Evolutionary conservation across 2,888 invertebrate species (phyloP).

Genomic region (Coecobrya sp.): DNA sequence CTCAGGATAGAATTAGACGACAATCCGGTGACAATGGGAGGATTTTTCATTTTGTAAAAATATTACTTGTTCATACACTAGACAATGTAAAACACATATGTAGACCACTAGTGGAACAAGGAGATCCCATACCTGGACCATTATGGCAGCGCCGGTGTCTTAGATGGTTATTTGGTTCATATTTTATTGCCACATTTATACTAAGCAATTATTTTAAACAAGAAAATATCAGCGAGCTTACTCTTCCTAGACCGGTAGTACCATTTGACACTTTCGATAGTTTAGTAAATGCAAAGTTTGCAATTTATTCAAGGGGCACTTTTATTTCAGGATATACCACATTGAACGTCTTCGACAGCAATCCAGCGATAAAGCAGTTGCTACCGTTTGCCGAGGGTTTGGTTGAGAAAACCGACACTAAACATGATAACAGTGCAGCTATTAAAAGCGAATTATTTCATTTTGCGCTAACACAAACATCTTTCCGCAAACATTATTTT

Average conservation of each 20-base stretch:
- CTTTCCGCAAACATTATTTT: background rate
- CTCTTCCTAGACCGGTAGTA: background rate
- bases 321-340: background rate
- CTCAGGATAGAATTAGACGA: too few species aligned
- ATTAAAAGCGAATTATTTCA: background rate
- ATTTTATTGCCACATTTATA: background rate
- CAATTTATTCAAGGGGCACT: background rate
- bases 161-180: background rate
- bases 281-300: background rate
- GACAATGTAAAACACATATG: background rate
- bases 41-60: background rate
- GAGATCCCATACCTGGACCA: background rate
- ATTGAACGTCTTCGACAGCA: background rate
- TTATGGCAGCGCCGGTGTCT: background rate
- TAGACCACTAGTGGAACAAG: background rate
- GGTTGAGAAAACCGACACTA: background rate
- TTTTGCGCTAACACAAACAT: background rate
- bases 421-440: too few species aligned
- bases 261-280: constrained; percentile 73
- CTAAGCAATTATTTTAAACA: background rate
- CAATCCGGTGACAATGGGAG: too few species aligned
- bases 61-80: too few species aligned
- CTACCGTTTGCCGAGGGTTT: background rate
- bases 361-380: background rate
- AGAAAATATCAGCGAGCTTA: constrained; percentile 2